A percentile compares a stretch with the other conserved stretches of the same genome.
Conservation (phyloP, 37 sponge, comb jelly and placozoan species). For the Crambe crambe region DNA sequence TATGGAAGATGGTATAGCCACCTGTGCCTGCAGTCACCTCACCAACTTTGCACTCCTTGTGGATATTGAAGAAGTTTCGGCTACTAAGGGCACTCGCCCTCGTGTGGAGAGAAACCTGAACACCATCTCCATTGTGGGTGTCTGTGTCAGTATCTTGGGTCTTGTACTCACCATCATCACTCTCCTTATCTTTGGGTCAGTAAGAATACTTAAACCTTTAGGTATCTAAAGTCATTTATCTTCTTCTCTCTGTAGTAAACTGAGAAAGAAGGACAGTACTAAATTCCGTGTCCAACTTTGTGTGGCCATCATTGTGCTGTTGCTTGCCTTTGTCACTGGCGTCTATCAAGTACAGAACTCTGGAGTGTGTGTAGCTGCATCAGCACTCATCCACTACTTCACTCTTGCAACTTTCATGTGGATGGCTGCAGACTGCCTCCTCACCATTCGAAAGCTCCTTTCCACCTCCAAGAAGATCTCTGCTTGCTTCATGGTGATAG, state of each 20-base stretch:
- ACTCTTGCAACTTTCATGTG: slow-evolving; percentile 29
- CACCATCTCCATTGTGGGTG: slow-evolving; percentile 18
- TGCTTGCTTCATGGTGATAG: background rate
- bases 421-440: slow-evolving; percentile 40
- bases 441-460: slow-evolving; percentile 35
- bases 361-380: slow-evolving; percentile 23
- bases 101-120: background rate
- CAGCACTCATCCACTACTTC: slow-evolving; percentile 61
- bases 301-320: slow-evolving; percentile 27
- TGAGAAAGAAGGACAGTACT: slow-evolving; percentile 12
- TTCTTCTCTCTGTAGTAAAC: slow-evolving; percentile 29
- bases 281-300: slow-evolving; percentile 47
- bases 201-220: background rate
- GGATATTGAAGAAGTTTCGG: background rate
- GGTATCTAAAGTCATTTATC: background rate
- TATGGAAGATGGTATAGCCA: background rate
- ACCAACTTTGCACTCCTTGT: slow-evolving; percentile 71
- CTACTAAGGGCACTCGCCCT: too few species aligned
- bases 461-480: slow-evolving; percentile 2
- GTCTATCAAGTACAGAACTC: slow-evolving; percentile 1
- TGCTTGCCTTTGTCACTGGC: slow-evolving; percentile 38
- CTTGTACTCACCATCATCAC: slow-evolving; percentile 40
- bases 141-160: slow-evolving; percentile 12
- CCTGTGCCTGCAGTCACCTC: slow-evolving; percentile 65
- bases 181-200: slow-evolving; percentile 26